Evolutionary conservation across 2,888 invertebrate species (phyloP), one percentile per base, ranked within the genome.

Genomic region (Polyommatus icarus): DNA sequence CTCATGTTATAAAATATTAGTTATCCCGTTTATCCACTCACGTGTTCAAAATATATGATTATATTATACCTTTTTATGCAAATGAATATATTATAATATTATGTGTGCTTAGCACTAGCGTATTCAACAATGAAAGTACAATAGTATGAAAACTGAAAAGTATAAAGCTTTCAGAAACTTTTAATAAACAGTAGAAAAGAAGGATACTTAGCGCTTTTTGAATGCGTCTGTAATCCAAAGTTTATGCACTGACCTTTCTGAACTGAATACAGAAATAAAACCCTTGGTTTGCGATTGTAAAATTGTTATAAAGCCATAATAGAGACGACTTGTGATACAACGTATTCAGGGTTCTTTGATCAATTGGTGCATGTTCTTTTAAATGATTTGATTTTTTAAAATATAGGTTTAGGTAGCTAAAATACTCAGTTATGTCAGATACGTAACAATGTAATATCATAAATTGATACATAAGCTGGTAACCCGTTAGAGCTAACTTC

Each of bases 161-260:
- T 46, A 15, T 15, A 73, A 72, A 73, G 46, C 40, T 73, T 50
- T 73, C 73, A 46, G 5, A 73, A 73, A 73, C 20, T 73, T 73
- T 73, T 73, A 73, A 50, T 73, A 73, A 72, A 73, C n/a, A 15
- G 40, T 46, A 12, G 73, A 46, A 46, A 73, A 50, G 72, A 72
- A 72, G 15, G 50, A 73, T 73, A 46, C 50, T 73, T 73, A 24
- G 24, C 73, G 12, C 12, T 50, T 73, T 73, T 73, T 73, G 40
- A 73, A 73, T 46, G 50, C 73, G 18, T 50, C 15, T 12, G 46
- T 46, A 46, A 73, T 12, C 24, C 20, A 72, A 73, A 50, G 50
- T 73, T 40, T 50, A 24, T 50, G 8, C 15, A n/a, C 29, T 67
- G 32, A 67, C 59, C 24, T 61, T 67, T 29, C 29, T 15, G 29